Conservation (phyloP, 2,888 invertebrate species). For the Ceramica pisi region DNA sequence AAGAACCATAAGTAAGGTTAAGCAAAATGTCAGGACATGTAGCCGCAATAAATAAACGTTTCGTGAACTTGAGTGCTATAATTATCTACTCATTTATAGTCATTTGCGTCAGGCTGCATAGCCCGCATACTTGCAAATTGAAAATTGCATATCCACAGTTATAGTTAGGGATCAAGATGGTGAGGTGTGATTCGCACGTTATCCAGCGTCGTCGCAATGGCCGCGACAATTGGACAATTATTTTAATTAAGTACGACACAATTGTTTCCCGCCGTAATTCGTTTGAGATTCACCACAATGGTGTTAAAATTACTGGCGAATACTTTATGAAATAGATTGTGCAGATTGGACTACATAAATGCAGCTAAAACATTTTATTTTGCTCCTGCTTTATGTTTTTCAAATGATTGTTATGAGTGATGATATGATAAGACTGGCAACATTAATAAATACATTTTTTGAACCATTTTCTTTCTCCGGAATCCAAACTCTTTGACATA, state of each 20-base stretch:
- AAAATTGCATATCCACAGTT: slow-evolving; percentile 59
- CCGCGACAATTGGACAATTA: slow-evolving; percentile 79
- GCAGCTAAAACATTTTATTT: slow-evolving; percentile 2
- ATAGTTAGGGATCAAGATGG: slow-evolving; percentile 72
- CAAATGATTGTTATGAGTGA: neutral
- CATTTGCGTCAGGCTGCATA: slow-evolving; percentile 46
- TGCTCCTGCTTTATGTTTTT: neutral
- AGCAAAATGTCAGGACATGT: slow-evolving; percentile 37
- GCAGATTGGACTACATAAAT: slow-evolving; percentile 35
- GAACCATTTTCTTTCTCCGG: neutral
- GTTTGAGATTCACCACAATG: slow-evolving; percentile 67
- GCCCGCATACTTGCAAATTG: slow-evolving; percentile 44
- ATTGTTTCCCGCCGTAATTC: slow-evolving; percentile 70
- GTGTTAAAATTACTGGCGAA: slow-evolving; percentile 60
- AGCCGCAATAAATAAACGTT: slow-evolving; percentile 16
- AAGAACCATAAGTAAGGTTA: slow-evolving; percentile 7
- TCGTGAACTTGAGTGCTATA: slow-evolving; percentile 11
- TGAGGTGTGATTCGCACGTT: slow-evolving; percentile 71
- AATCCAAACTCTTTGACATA: neutral
- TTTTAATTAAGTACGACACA: slow-evolving; percentile 76
- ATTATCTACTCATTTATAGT: slow-evolving; percentile 57
- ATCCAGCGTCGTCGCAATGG: slow-evolving; percentile 70
- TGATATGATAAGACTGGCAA: neutral
- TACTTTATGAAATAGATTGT: slow-evolving; percentile 66
- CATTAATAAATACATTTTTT: neutral